Percentiles rank a stretch among this genome's conserved stretches.
Conservation (phyloP, 2,797 vertebrate species). For the Epinephelus coioides region DNA sequence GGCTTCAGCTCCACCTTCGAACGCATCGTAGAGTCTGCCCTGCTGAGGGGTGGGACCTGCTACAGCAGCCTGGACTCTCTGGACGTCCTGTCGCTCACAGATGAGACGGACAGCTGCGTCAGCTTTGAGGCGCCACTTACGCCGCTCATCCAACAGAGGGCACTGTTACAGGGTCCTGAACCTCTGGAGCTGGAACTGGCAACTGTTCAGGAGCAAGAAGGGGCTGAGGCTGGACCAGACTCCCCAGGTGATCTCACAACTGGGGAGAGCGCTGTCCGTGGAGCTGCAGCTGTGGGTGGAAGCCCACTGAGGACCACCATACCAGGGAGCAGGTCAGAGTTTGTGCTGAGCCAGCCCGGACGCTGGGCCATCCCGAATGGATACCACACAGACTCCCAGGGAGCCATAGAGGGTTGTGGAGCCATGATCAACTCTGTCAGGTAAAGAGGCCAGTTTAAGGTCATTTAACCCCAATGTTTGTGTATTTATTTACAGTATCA, state of each 20-base stretch:
- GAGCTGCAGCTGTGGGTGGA: constrained; percentile 78
- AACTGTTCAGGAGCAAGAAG: constrained; percentile 87
- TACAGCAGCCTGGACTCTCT: constrained; percentile 98
- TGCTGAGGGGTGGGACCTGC: constrained; percentile 93
- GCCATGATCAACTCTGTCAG: constrained; percentile 92
- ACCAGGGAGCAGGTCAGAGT: constrained; percentile 95
- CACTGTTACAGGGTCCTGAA: constrained; percentile 90
- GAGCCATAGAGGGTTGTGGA: constrained; percentile 81
- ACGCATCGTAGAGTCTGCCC: constrained; percentile 96
- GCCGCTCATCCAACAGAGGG: constrained; percentile 96
- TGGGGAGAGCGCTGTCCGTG: constrained; percentile 68
- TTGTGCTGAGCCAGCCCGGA: constrained; percentile 91
- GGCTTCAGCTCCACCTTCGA: constrained; percentile 97
- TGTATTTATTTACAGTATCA: too few species aligned
- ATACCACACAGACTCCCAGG: constrained; percentile 87
- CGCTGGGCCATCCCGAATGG: constrained; percentile 92
- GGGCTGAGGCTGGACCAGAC: constrained; percentile 81
- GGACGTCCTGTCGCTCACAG: constrained; percentile 95
- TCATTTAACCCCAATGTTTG: neutral
- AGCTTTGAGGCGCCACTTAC: constrained; percentile 97
- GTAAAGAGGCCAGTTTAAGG: constrained; percentile 75
- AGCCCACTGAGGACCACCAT: constrained; percentile 94
- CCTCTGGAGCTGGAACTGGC: constrained; percentile 88
- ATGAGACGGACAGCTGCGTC: constrained; percentile 97
- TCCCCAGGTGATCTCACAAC: constrained; percentile 70